Evolutionary conservation across 2,888 invertebrate genomes (phyloP).

Genomic region (Phaonia tiefii): DNA sequence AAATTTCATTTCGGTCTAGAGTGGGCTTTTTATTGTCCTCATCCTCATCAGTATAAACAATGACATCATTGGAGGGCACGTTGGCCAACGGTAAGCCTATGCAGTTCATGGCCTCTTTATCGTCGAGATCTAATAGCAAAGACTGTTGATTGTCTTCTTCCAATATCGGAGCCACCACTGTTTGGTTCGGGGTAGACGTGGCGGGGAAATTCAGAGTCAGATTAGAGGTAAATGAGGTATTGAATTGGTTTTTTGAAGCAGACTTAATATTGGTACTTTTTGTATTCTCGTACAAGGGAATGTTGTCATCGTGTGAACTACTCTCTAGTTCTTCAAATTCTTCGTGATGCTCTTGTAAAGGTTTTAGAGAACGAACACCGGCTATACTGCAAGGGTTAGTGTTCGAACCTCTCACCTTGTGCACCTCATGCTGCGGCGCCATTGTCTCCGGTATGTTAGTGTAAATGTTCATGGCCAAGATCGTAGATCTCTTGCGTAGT

Average conservation of each 20-base stretch:
- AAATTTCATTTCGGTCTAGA: slow-evolving; percentile 77
- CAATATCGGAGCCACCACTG: not conserved
- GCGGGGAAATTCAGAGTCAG: slow-evolving; percentile 2
- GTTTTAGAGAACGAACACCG: slow-evolving; percentile 55
- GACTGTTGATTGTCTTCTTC: slow-evolving; percentile 26
- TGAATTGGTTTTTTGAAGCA: slow-evolving; percentile 50
- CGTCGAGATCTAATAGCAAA: slow-evolving; percentile 69
- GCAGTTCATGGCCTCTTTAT: slow-evolving; percentile 78
- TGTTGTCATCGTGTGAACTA: slow-evolving; percentile 74
- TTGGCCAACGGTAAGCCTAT: slow-evolving; percentile 74
- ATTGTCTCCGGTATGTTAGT: slow-evolving; percentile 85
- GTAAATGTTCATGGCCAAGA: slow-evolving; percentile 83
- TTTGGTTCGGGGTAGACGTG: slow-evolving; percentile 49
- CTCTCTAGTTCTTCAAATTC: slow-evolving; percentile 74
- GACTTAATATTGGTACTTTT: slow-evolving; percentile 62
- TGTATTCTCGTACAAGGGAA: slow-evolving; percentile 78
- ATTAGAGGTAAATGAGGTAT: slow-evolving; percentile 42
- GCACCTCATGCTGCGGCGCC: slow-evolving; percentile 83
- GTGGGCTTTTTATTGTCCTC: slow-evolving; percentile 67
- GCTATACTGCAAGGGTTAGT: not conserved
- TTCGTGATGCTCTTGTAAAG: slow-evolving; percentile 77
- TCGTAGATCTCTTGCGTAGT: slow-evolving; percentile 52
- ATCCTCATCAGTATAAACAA: slow-evolving; percentile 2
- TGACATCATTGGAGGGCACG: not conserved
- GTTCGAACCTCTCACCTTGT: slow-evolving; percentile 73